Evolutionary conservation across 2,888 invertebrate genomes (phyloP).

Genomic region (Adelphocoris suturalis): DNA sequence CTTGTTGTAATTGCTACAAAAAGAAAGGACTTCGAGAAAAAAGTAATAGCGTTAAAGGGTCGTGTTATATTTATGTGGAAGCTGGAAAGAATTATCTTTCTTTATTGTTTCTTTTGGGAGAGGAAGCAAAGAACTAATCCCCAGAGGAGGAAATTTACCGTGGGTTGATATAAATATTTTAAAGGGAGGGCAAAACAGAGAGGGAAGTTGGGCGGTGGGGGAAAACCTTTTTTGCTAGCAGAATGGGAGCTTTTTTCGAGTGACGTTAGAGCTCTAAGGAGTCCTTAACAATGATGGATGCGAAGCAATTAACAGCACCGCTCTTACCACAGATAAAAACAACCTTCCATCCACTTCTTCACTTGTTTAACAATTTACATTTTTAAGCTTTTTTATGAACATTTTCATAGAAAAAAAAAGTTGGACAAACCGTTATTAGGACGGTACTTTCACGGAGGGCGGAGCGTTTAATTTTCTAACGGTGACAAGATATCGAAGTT

Average conservation of each 20-base stretch:
- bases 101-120: slow-evolving; percentile 56
- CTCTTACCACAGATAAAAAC: slow-evolving; percentile 61
- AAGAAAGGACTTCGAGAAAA: slow-evolving; percentile 2
- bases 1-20: neutral
- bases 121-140: slow-evolving; percentile 60
- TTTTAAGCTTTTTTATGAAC: slow-evolving; percentile 34
- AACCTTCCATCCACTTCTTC: slow-evolving; percentile 57
- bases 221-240: slow-evolving; percentile 52
- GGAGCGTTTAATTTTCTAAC: neutral
- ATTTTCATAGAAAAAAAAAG: neutral
- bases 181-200: slow-evolving; percentile 17
- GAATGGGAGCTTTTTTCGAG: slow-evolving; percentile 39
- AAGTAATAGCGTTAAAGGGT: slow-evolving; percentile 52
- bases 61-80: slow-evolving; percentile 57
- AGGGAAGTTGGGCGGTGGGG: slow-evolving; percentile 15
- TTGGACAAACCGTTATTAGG: neutral
- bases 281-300: slow-evolving; percentile 70
- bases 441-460: neutral
- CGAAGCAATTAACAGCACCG: slow-evolving; percentile 66
- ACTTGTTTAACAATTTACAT: slow-evolving; percentile 59
- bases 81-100: slow-evolving; percentile 57
- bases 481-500: no score
- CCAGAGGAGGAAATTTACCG: slow-evolving; percentile 53
- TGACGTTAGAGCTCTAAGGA: slow-evolving; percentile 55
- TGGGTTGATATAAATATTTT: slow-evolving; percentile 62